Conservation (phyloP, 2,888 invertebrate genomes). For the Coenonympha glycerion region DNA sequence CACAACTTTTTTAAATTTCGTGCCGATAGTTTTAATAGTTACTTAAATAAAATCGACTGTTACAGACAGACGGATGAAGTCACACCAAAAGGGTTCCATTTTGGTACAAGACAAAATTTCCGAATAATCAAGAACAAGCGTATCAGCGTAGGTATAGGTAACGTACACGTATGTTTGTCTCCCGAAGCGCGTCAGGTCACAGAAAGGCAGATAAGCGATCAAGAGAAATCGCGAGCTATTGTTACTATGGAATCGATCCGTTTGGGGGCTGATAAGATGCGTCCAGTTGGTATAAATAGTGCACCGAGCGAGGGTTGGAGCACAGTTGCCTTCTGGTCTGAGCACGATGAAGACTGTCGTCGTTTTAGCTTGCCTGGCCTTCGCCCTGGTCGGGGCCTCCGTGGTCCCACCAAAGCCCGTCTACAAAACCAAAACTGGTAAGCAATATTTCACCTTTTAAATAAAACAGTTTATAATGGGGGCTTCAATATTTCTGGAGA, state of each 20-base stretch:
- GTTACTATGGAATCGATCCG: conserved; percentile 23
- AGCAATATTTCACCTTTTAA: conserved; percentile 4
- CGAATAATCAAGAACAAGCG: neutral
- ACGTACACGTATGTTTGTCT: conserved; percentile 2
- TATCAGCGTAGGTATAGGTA: neutral
- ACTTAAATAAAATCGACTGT: too few relatives aligned
- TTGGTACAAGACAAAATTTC: neutral
- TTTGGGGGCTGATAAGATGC: conserved; percentile 27
- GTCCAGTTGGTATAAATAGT: conserved; percentile 32
- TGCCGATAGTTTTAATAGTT: too few relatives aligned
- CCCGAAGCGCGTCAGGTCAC: conserved; percentile 21
- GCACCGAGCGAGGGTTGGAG: conserved; percentile 16
- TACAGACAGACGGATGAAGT: too few relatives aligned
- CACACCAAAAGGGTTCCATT: too few relatives aligned
- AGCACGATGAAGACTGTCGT: conserved; percentile 68
- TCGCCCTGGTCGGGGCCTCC: conserved; percentile 48
- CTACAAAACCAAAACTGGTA: conserved; percentile 33
- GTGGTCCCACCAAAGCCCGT: conserved; percentile 31
- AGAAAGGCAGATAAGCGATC: conserved; percentile 21
- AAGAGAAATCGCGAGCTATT: conserved; percentile 22
- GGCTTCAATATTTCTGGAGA: too few relatives aligned
- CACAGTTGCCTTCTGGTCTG: conserved; percentile 53
- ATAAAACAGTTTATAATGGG: neutral
- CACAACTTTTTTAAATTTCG: too few relatives aligned
- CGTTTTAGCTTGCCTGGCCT: conserved; percentile 53